phyloP scores from a whole-genome alignment of 2,113 vertebrate species.

The Gasterosteus aculeatus region DNA sequence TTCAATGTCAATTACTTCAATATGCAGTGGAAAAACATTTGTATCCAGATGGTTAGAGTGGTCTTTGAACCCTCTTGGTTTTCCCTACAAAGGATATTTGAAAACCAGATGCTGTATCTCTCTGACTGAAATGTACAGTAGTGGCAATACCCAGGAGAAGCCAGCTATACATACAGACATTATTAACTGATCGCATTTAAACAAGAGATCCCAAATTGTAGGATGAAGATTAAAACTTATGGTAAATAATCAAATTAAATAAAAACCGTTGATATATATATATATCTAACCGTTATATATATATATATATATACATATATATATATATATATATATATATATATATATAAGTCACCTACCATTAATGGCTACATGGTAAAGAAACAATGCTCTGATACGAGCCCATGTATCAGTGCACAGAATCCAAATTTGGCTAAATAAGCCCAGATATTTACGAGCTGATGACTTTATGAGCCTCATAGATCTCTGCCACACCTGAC shows the following conservation, averaged over 20 bases:
- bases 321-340: too few relatives aligned
- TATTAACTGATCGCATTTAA: background rate
- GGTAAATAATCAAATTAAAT: background rate
- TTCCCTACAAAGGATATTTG: background rate
- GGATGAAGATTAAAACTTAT: background rate
- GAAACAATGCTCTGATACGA: background rate
- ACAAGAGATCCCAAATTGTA: background rate
- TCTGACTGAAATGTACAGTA: background rate
- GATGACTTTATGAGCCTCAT: slow-evolving; percentile 46
- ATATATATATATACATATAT: background rate
- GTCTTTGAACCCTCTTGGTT: background rate
- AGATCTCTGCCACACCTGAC: slow-evolving; percentile 32
- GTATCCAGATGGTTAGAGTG: background rate
- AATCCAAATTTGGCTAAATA: slow-evolving; percentile 13
- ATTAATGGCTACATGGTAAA: background rate
- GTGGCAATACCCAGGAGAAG: background rate
- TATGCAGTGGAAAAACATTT: too few relatives aligned
- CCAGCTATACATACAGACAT: background rate
- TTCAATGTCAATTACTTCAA: background rate
- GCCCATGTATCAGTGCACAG: background rate
- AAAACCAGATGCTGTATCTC: background rate
- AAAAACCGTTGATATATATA: background rate
- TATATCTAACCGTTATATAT: too few relatives aligned
- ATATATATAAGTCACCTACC: background rate
- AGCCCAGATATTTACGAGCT: slow-evolving; percentile 39